Conservation (phyloP, 2,113 vertebrate species). For the Sphaerodactylus townsendi region DNA sequence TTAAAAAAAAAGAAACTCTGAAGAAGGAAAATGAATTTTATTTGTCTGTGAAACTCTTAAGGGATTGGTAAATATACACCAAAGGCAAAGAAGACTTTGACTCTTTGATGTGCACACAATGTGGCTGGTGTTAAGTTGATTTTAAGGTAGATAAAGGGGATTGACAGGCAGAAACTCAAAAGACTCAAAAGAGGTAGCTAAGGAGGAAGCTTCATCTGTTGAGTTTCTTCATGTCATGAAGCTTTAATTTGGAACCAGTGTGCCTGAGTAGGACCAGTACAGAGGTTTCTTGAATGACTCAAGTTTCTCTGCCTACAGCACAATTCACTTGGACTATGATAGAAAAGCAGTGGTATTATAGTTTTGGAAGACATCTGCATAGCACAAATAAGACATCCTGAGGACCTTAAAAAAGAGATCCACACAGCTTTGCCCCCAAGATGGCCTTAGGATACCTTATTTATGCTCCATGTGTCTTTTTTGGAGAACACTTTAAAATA, state of each 20-base stretch:
- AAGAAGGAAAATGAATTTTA: not conserved
- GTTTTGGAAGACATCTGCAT: no score
- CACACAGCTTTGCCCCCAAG: no score
- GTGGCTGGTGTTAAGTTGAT: not conserved
- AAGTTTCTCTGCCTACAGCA: no score
- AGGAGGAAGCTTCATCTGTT: not conserved
- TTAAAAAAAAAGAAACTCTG: not conserved
- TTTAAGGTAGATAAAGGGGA: not conserved
- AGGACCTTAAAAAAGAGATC: no score
- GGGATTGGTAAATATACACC: not conserved
- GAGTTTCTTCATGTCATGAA: not conserved
- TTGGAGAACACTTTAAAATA: no score
- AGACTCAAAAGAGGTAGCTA: not conserved
- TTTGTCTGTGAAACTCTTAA: not conserved
- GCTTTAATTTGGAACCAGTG: not conserved
- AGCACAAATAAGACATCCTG: no score
- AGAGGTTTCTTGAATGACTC: no score
- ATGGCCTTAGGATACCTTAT: no score
- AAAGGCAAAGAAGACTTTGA: not conserved
- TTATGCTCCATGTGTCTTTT: no score
- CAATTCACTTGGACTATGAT: no score
- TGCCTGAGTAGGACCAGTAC: not conserved
- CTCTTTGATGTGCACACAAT: rapidly evolving
- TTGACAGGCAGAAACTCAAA: not conserved
- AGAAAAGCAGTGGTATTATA: no score